Evolutionary conservation across 1,140 invertebrate species (phyloP).

Genomic region (Zelostemma sp.): DNA sequence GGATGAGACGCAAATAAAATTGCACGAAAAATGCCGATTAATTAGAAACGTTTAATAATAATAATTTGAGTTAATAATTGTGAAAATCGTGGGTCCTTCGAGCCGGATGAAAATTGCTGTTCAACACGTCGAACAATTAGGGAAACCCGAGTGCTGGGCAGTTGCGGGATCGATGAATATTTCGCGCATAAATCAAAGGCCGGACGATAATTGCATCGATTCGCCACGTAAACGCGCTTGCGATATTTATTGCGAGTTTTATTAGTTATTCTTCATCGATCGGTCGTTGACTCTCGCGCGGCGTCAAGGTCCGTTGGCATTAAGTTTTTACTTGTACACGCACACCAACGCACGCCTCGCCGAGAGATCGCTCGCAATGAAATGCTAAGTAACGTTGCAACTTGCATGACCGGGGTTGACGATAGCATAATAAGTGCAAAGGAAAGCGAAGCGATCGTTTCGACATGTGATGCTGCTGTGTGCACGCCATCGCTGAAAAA

Average conservation of each 20-base stretch:
- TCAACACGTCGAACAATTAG: no score
- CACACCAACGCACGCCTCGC: conserved; percentile 18
- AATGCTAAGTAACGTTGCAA: conserved; percentile 33
- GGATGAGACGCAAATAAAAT: no score
- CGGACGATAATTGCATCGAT: neutral
- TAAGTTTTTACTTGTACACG: conserved; percentile 36
- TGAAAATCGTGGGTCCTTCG: no score
- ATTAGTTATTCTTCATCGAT: conserved; percentile 41
- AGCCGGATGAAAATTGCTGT: no score
- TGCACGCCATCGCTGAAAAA: conserved; percentile 10
- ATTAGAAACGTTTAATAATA: no score
- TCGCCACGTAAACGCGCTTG: conserved; percentile 2
- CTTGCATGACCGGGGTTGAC: conserved; percentile 28
- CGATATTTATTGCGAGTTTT: conserved; percentile 28
- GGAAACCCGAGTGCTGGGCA: no score
- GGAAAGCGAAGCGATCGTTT: conserved; percentile 33
- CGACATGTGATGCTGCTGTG: conserved; percentile 14
- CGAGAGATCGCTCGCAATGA: conserved; percentile 33
- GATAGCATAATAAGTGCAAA: conserved; percentile 32
- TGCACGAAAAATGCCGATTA: no score
- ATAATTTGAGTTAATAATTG: no score
- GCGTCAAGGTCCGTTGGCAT: conserved; percentile 47
- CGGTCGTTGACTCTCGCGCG: conserved; percentile 42
- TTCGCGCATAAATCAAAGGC: neutral
- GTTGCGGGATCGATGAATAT: no score